Conservation (phyloP, 1,140 invertebrate genomes). For the Potamilus streckersoni region DNA sequence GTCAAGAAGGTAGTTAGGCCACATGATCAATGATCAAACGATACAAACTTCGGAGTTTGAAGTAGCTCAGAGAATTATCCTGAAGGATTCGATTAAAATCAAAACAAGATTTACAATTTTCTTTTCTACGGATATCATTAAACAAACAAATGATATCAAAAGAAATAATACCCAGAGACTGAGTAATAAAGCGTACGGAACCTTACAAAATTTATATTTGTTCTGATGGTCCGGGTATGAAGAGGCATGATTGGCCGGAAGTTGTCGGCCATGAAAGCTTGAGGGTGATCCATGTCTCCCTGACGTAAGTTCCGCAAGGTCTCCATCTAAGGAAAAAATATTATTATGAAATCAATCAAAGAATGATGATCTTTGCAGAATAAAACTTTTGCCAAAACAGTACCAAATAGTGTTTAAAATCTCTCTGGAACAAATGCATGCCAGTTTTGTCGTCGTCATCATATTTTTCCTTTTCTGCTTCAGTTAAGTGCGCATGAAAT, state of each 20-base stretch:
- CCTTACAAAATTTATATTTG: constrained; percentile 91
- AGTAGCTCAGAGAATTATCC: not conserved
- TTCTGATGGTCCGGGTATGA: constrained; percentile 90
- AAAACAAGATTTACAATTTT: not conserved
- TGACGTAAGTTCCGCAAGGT: constrained; percentile 26
- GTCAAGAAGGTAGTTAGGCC: no score
- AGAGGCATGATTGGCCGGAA: constrained; percentile 89
- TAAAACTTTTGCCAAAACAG: no score
- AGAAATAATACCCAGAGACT: not conserved
- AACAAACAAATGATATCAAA: not conserved
- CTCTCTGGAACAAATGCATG: no score
- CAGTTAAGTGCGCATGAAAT: no score
- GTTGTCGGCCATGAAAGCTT: constrained; percentile 93
- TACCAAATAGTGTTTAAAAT: no score
- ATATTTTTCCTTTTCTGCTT: no score
- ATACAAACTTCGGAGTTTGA: not conserved
- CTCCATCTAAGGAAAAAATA: constrained; percentile 25
- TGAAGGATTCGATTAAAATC: not conserved
- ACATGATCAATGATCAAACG: not conserved
- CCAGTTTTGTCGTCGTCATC: no score
- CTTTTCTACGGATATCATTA: not conserved
- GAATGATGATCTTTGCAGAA: no score
- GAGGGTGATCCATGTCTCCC: constrained; percentile 67
- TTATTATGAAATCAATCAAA: not conserved
- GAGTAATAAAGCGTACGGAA: not conserved